A percentile compares a stretch with the other conserved stretches of the same genome.
These are phyloP conservation scores for Plemyria rubiginata DNA, from an alignment of 2,888 invertebrate species.

Conservation along the genomic window DNA sequence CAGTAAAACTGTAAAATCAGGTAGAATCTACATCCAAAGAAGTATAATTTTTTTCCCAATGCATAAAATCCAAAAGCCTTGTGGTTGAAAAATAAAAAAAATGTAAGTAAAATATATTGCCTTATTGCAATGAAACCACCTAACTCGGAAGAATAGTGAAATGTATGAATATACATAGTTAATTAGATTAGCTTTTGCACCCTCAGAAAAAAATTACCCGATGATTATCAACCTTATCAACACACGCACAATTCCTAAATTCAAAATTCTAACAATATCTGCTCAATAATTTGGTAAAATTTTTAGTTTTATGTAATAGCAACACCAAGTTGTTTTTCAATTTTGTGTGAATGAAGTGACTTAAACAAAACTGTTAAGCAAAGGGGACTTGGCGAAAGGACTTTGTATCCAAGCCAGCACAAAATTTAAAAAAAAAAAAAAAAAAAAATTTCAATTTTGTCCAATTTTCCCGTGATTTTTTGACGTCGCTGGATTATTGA, in stretches of 20 bases:
- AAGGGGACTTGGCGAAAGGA: too few relatives aligned
- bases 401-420: too few relatives aligned
- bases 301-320: slow-evolving; percentile 31
- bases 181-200: not conserved
- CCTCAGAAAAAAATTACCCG: not conserved
- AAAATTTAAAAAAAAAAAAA: too few relatives aligned
- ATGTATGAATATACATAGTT: too few relatives aligned
- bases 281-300: not conserved
- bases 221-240: not conserved
- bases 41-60: too few relatives aligned
- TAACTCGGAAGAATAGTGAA: not conserved
- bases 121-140: not conserved
- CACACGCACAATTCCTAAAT: not conserved
- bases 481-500: slow-evolving; percentile 76
- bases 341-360: too few relatives aligned
- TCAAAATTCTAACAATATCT: not conserved
- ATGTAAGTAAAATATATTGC: not conserved
- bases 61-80: too few relatives aligned
- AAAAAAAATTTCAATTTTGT: not conserved
- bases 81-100: too few relatives aligned
- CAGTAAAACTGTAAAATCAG: too few relatives aligned
- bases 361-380: too few relatives aligned
- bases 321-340: slow-evolving; percentile 77
- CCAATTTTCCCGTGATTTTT: slow-evolving; percentile 75
- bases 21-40: too few relatives aligned